Base-by-base conservation (phyloP, 2,888 invertebrate species). In the Antheraea assamensis region DNA sequence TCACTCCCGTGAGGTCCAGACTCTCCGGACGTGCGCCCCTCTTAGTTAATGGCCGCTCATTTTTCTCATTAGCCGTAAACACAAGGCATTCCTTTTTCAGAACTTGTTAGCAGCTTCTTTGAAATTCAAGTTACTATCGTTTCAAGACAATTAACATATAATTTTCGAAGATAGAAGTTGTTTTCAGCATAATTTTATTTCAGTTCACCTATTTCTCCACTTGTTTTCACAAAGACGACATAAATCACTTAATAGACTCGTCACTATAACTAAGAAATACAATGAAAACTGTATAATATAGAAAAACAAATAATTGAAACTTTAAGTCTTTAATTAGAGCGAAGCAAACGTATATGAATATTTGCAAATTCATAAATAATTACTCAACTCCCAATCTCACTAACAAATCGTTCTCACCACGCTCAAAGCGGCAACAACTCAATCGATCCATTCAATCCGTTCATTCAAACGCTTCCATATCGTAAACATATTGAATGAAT, bases 51-150 rank as follows among this genome's bases (percentile, higher is more conserved):
- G 82, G 80, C 77, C 78, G 74, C 80, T 77, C 79, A 88, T 83
- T 89, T 89, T 88, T 87, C 88, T 87, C 87, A 87, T 89, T 89
- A 88, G 85, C 80, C 78, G 82, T 85, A 86, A 88, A 86, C 78
- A 85, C 75, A 75, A 73, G 76, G 74, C 77, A 80, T 83, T 78
- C 80, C 82, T 85, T 83, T 83, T 82, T 81, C 80, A 80, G 71
- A 27, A 70, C 73, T 70, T 55, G 70, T n/a, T 68, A 68, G 30
- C 19, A 71, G 71, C 55, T 72, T 71, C 49, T 68, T 66, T 42
- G 68, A 35, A 68, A 35, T 35, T 68, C 15, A 17, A 68, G 13
- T 35, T 35, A 35, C 35, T 68, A 68, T 35, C 19, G 27, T 3
- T 17, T 5, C 15, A 27, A 13, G 27, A 27, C 27, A 27, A 58